Percentiles rank a stretch among this genome's conserved stretches.
phyloP scores from a whole-genome alignment of 2,797 vertebrate species.

The Xiphorhynchus erythropygius region DNA sequence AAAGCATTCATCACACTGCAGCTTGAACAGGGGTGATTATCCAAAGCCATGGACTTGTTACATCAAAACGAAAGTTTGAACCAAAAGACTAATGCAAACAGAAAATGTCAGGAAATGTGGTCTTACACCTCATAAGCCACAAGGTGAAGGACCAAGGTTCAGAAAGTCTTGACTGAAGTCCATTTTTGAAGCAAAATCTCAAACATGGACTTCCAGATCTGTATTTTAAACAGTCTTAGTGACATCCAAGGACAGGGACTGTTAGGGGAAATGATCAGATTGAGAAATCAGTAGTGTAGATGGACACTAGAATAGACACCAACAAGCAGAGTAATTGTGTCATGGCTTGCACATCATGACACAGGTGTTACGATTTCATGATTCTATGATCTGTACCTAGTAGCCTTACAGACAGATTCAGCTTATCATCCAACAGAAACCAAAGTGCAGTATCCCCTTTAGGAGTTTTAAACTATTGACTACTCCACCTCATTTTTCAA shows the following conservation, averaged over 20 bases:
- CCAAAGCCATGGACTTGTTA: background rate
- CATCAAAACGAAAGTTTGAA: background rate
- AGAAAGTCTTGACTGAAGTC: background rate
- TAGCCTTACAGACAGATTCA: background rate
- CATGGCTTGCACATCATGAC: rapidly evolving
- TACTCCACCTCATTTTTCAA: background rate
- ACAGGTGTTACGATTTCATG: rapidly evolving
- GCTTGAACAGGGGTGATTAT: background rate
- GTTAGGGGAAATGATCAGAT: background rate
- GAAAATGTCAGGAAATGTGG: rapidly evolving
- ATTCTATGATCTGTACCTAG: background rate
- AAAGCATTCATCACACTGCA: background rate
- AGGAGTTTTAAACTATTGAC: background rate
- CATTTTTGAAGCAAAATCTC: background rate
- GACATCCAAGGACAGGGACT: background rate
- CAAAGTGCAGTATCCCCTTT: background rate
- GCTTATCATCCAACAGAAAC: background rate
- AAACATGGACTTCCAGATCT: background rate
- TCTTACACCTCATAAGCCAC: background rate
- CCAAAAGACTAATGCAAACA: background rate
- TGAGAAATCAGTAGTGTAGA: background rate
- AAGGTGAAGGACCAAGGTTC: background rate
- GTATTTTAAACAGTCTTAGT: background rate
- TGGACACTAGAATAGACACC: background rate
- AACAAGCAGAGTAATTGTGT: background rate